Evolutionary conservation across 2,888 invertebrate species (phyloP).

Genomic region (Ditylenchus weischeri): DNA sequence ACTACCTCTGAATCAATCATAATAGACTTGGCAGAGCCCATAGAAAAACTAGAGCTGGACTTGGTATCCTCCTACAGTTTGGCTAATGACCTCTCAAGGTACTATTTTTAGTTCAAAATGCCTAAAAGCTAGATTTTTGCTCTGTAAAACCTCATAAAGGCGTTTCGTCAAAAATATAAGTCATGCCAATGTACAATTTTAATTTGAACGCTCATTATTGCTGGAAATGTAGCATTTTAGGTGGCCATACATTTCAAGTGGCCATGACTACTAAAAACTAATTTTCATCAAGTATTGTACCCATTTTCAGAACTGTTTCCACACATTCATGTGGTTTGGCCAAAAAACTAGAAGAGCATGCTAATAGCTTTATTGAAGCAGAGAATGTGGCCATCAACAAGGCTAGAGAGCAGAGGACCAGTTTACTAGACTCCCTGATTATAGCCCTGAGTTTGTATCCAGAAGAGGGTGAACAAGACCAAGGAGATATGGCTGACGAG

Average conservation of each 20-base stretch:
- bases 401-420: conserved; percentile 25
- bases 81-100: not conserved
- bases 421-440: conserved; percentile 27
- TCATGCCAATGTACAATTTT: too few species aligned
- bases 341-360: conserved; percentile 1
- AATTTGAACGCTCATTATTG: too few species aligned
- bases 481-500: not conserved
- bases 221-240: too few species aligned
- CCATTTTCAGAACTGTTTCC: too few species aligned
- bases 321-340: conserved; percentile 3
- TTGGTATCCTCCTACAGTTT: conserved; percentile 1
- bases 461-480: conserved; percentile 7
- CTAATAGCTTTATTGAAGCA: not conserved
- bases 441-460: conserved; percentile 17
- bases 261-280: too few species aligned
- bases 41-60: conserved; percentile 2
- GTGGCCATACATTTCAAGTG: too few species aligned
- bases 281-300: too few species aligned
- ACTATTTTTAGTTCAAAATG: too few species aligned
- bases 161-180: too few species aligned
- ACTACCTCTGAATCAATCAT: not conserved
- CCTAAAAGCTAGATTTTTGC: too few species aligned
- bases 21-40: not conserved
- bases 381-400: conserved; percentile 4
- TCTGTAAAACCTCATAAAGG: too few species aligned